Evolutionary conservation across 2,888 invertebrate species (phyloP), one percentile per base, ranked within the genome.

Genomic region (Piscicola geometra): DNA sequence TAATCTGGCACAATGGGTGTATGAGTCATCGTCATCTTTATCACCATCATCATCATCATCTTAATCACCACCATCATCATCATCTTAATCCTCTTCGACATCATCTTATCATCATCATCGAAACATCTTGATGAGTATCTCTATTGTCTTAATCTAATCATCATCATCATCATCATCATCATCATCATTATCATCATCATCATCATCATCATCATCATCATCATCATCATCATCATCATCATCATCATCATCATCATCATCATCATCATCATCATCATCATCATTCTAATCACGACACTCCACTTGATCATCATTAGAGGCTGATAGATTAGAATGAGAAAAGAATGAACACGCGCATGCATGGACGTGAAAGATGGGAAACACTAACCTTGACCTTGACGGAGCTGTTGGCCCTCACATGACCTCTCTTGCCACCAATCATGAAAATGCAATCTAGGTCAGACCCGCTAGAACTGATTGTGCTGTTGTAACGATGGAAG

Each of bases 71-170:
- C n/a, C 60, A 56, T 56, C 60, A 56, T 56, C n/a, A 56, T 25
- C 25, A 25, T 25, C 25, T 18, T 56, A 9, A 18, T 25, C 25
- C 3, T 56, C 25, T 5, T 25, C 60, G n/a, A 5, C n/a, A 25
- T 56, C 60, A 56, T 56, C 60, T 56, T n/a, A 56, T 56, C 25
- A 56, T 56, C 25, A 56, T 18, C 60, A 56, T 56, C 25, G n/a
- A n/a, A n/a, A n/a, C n/a, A n/a, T n/a, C n/a, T n/a, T n/a, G n/a
- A n/a, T n/a, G n/a, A n/a, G n/a, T n/a, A n/a, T n/a, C n/a, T n/a
- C n/a, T n/a, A n/a, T 56, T 56, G 3, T 56, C 9, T 56, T 56
- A 25, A 18, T 56, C 3, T 56, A 9, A 56, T 25, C 60, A 25
- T 56, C n/a, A 56, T 56, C 60, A 56, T 56, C n/a, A 21, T 25